Evolutionary conservation across 2,888 invertebrate species (phyloP), one percentile per base, ranked within the genome.

Genomic region (Prenolepis imparis): DNA sequence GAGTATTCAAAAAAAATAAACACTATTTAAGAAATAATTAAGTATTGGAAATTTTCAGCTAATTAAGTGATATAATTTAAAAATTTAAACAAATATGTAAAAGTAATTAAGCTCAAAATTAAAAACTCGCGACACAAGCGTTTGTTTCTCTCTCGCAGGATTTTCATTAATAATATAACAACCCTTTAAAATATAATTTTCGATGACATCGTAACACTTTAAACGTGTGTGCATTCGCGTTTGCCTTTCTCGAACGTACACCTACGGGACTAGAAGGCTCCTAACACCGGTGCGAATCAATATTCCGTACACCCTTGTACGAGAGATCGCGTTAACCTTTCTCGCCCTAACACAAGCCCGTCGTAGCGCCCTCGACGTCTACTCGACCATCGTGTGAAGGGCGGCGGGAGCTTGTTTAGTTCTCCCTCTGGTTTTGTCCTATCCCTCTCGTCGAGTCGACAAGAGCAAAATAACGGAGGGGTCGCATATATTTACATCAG

Each of bases 241-340:
- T 75, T 63, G 39, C 18, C 41, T 81, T 73, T 41, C 61, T 84
- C 73, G 32, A 24, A 59, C 39, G 61, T 75, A 48, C n/a, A 82
- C 24, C n/a, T 41, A 48, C 18, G 36, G 67, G 59, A 48, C 67
- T 77, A 77, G 61, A 68, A 85, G 73, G 82, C 74, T 88, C 77
- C 87, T 86, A 70, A 87, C 84, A 66, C 63, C 72, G 77, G 61
- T 64, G 32, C 57, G 74, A 90, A 90, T 91, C 91, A 87, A 91
- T 91, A 91, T 88, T 85, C 84, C 84, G 78, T 82, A 77, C 81
- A 82, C 72, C 57, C 86, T 85, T 78, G 77, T 88, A 84, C 77
- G 64, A 55, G 86, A 90, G 89, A 91, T 87, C 87, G 87, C 86
- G 89, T 90, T 90, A 90, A 90, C 88, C 89, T 90, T 87, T 87